phyloP scores from a whole-genome alignment of 2,888 invertebrate species.

The Drosophila planitibia region DNA sequence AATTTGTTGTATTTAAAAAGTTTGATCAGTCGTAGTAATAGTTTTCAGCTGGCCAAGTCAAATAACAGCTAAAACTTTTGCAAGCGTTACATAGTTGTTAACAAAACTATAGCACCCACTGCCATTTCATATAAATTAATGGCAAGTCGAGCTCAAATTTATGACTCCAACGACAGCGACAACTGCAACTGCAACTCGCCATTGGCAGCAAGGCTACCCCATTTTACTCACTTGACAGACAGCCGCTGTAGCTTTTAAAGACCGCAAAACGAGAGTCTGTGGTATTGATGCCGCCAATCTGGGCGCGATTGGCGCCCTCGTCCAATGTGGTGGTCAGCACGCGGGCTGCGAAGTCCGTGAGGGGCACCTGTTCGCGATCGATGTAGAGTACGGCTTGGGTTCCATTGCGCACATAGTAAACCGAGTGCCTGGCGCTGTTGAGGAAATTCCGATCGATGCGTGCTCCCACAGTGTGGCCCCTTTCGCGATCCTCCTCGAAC shows the following conservation, averaged over 20 bases:
- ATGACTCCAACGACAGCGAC: constrained; percentile 33
- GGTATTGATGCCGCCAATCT: constrained; percentile 94
- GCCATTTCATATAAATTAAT: constrained; percentile 47
- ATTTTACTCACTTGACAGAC: constrained; percentile 92
- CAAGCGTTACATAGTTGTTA: background rate
- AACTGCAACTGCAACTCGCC: background rate
- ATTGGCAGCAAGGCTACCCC: constrained; percentile 7
- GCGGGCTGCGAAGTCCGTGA: constrained; percentile 89
- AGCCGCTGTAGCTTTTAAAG: constrained; percentile 95
- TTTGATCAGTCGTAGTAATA: rapidly evolving
- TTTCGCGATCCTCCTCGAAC: constrained; percentile 93
- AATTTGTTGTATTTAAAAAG: background rate
- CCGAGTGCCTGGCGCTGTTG: constrained; percentile 91
- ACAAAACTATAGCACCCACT: too few relatives aligned
- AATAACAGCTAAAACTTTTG: background rate
- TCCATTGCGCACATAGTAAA: constrained; percentile 89
- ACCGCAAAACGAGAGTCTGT: constrained; percentile 92
- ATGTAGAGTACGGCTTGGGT: constrained; percentile 90
- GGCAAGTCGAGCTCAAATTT: constrained; percentile 59
- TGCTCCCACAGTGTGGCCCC: constrained; percentile 87
- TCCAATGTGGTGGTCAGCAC: constrained; percentile 89
- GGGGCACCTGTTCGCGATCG: constrained; percentile 90
- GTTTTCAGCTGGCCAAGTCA: background rate
- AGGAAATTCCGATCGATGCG: constrained; percentile 92
- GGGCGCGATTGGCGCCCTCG: constrained; percentile 92